Evolutionary conservation across 2,797 vertebrate genomes (phyloP).

Genomic region (Pseudochromis fuscus): DNA sequence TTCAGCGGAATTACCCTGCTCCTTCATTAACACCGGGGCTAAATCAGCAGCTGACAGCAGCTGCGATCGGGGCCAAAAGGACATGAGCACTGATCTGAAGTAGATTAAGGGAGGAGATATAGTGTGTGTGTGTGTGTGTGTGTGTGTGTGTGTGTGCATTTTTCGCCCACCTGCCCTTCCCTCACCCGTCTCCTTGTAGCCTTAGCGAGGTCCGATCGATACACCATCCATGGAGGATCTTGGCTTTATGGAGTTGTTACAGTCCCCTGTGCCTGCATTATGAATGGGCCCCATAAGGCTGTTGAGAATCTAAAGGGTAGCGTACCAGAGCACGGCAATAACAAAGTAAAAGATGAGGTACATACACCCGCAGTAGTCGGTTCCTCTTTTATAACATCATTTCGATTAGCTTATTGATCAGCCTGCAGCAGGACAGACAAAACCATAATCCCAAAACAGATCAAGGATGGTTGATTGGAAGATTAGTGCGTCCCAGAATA

Average conservation of each 20-base stretch:
- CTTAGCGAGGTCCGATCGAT: slow-evolving; percentile 72
- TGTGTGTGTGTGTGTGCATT: slow-evolving; percentile 9
- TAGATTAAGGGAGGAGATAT: slow-evolving; percentile 69
- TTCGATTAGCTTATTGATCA: slow-evolving; percentile 80
- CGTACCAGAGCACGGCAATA: slow-evolving; percentile 64
- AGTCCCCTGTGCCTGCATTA: slow-evolving; percentile 71
- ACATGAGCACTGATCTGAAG: slow-evolving; percentile 74
- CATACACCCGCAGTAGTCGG: slow-evolving; percentile 32
- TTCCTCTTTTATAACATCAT: slow-evolving; percentile 75
- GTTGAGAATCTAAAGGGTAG: slow-evolving; percentile 67
- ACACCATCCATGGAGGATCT: slow-evolving; percentile 67
- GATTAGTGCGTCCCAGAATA: slow-evolving; percentile 59
- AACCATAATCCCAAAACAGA: slow-evolving; percentile 73
- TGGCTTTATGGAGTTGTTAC: slow-evolving; percentile 80
- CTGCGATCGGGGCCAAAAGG: slow-evolving; percentile 66
- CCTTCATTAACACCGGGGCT: slow-evolving; percentile 75
- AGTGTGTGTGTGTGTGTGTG: slow-evolving; percentile 7
- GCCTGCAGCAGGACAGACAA: slow-evolving; percentile 60
- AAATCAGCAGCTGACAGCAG: slow-evolving; percentile 77
- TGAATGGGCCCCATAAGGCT: slow-evolving; percentile 75
- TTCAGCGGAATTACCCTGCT: slow-evolving; percentile 59
- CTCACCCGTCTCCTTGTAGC: slow-evolving; percentile 44
- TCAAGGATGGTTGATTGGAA: slow-evolving; percentile 38
- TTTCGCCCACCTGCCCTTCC: slow-evolving; percentile 54
- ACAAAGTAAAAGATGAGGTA: slow-evolving; percentile 63